Evolutionary conservation across 2,797 vertebrate species (phyloP).

Genomic region (Gorsachius magnificus): DNA sequence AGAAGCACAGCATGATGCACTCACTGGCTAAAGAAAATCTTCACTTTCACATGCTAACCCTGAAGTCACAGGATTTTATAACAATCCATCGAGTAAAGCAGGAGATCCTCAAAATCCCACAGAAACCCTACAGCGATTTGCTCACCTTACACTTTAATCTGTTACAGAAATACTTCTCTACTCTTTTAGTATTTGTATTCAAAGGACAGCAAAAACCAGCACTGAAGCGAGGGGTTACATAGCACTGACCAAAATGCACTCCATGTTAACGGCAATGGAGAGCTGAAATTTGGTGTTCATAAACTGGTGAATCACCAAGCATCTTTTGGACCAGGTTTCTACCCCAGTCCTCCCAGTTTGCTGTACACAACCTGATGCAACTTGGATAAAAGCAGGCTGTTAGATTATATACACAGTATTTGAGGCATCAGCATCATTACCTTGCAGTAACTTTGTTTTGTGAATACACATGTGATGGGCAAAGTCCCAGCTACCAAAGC

Average conservation of each 20-base stretch:
- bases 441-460: background rate
- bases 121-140: background rate
- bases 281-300: background rate
- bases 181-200: background rate
- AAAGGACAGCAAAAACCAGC: background rate
- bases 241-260: background rate
- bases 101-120: background rate
- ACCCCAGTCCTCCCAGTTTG: background rate
- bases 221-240: background rate
- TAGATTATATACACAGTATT: fast-evolving
- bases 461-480: fast-evolving
- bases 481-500: background rate
- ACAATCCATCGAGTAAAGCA: background rate
- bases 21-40: background rate
- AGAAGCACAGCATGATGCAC: background rate
- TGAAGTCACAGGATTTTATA: background rate
- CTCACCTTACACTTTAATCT: background rate
- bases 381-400: background rate
- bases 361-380: background rate
- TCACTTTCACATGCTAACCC: background rate
- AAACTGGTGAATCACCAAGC: background rate
- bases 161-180: background rate
- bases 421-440: background rate
- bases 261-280: background rate
- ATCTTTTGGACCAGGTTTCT: background rate